Conservation (phyloP, 2,888 invertebrate species). For the Cerastis leucographa region DNA sequence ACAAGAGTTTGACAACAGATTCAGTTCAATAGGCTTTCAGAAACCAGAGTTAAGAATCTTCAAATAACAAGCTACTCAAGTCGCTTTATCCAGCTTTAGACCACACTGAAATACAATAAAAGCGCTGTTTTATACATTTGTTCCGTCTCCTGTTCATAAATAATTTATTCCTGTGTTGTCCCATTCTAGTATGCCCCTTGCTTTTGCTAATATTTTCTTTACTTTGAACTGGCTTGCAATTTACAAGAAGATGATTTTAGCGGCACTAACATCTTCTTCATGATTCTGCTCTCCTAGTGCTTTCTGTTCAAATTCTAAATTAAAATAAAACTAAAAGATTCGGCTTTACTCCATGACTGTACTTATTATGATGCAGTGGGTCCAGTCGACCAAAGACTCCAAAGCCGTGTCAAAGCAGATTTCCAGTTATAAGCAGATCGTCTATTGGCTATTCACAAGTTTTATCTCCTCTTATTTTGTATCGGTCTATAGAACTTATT, state of each 20-base stretch:
- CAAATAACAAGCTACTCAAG: conserved; percentile 11
- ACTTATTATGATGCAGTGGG: too few species aligned
- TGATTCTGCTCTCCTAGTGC: too few species aligned
- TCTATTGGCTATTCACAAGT: conserved; percentile 6
- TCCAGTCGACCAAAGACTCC: too few species aligned
- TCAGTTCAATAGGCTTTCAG: neutral
- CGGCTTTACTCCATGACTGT: too few species aligned
- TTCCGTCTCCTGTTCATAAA: neutral
- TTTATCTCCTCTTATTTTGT: neutral
- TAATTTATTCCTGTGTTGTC: neutral
- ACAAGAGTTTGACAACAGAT: neutral
- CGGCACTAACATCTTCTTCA: too few species aligned
- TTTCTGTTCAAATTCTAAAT: too few species aligned
- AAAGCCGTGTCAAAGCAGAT: neutral
- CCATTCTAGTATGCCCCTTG: neutral
- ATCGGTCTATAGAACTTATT: conserved; percentile 9
- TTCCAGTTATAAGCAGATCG: neutral
- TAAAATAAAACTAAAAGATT: too few species aligned
- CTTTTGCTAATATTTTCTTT: neutral
- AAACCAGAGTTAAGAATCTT: neutral
- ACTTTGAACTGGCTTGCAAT: neutral
- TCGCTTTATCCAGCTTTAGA: neutral
- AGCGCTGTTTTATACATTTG: neutral
- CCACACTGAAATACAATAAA: too few species aligned
- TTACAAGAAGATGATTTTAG: neutral